phyloP scores from a whole-genome alignment of 2,797 vertebrate genomes.

The Perodicticus potto region DNA sequence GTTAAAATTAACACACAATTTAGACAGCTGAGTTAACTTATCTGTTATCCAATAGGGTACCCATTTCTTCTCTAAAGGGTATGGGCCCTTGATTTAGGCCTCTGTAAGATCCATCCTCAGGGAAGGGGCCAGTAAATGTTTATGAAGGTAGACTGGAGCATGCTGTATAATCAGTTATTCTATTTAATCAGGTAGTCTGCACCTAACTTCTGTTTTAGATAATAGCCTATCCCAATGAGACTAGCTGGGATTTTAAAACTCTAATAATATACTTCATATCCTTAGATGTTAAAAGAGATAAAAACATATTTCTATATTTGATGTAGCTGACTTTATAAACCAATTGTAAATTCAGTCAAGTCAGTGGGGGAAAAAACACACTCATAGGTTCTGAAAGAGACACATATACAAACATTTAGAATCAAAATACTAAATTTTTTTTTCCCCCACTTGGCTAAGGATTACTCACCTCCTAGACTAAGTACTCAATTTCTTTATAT shows the following conservation, averaged over 20 bases:
- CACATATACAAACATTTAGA: not conserved
- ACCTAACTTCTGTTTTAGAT: conserved; percentile 10
- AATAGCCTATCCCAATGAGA: not conserved
- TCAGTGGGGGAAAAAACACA: not conserved
- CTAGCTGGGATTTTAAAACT: conserved; percentile 3
- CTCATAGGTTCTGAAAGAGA: not conserved
- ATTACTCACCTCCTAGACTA: not conserved
- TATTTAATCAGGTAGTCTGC: not conserved
- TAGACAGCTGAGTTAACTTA: not conserved
- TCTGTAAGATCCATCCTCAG: not conserved
- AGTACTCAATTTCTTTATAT: not conserved
- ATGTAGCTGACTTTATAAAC: conserved; percentile 24
- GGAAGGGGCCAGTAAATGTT: not conserved
- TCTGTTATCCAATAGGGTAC: not conserved
- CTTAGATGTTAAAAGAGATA: not conserved
- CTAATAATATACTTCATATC: not conserved
- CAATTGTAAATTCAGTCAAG: not conserved
- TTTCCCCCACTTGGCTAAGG: not conserved
- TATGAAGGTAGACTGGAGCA: not conserved
- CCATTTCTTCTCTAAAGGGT: not conserved
- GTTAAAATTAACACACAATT: not conserved
- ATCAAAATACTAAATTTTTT: too few species aligned
- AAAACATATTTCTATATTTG: not conserved
- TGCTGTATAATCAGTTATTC: not conserved
- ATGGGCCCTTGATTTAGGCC: not conserved